A percentile compares a stretch with the other conserved stretches of the same genome.
These are phyloP conservation scores for Aspiorhynchus laticeps DNA, from an alignment of 2,113 vertebrate genomes.

Conservation along the genomic window DNA sequence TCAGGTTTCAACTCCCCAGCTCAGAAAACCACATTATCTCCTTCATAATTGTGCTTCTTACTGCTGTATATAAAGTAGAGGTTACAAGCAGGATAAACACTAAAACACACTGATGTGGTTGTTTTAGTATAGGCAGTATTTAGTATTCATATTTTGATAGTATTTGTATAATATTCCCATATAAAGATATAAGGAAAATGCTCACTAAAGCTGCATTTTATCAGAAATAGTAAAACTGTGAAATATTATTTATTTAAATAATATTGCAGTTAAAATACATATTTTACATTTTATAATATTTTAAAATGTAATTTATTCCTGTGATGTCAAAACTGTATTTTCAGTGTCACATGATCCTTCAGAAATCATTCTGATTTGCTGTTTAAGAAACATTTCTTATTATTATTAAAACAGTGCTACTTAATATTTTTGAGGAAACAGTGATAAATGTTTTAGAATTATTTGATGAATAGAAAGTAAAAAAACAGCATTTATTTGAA, in stretches of 20 bases:
- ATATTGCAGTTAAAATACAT: no score
- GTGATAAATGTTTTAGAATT: neutral
- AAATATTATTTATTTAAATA: no score
- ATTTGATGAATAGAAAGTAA: neutral
- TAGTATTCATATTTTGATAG: neutral
- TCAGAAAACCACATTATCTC: slow-evolving; percentile 22
- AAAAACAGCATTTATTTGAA: no score
- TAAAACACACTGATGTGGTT: slow-evolving; percentile 6
- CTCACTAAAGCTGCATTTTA: neutral
- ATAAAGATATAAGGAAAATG: neutral
- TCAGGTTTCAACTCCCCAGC: slow-evolving; percentile 9
- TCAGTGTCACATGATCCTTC: neutral
- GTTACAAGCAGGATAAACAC: slow-evolving; percentile 18
- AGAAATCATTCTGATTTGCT: neutral
- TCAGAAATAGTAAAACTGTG: neutral
- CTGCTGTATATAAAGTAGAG: slow-evolving; percentile 23
- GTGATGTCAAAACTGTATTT: no score
- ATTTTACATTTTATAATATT: no score
- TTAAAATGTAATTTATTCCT: no score
- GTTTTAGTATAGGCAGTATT: slow-evolving; percentile 9
- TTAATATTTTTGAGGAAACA: neutral
- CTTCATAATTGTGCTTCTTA: slow-evolving; percentile 30
- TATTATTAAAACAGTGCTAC: neutral
- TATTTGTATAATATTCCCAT: neutral
- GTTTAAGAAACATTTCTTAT: neutral